A percentile compares a stretch with the other conserved stretches of the same genome.
phyloP scores from a whole-genome alignment of 2,888 invertebrate species.

The Craniophora ligustri region DNA sequence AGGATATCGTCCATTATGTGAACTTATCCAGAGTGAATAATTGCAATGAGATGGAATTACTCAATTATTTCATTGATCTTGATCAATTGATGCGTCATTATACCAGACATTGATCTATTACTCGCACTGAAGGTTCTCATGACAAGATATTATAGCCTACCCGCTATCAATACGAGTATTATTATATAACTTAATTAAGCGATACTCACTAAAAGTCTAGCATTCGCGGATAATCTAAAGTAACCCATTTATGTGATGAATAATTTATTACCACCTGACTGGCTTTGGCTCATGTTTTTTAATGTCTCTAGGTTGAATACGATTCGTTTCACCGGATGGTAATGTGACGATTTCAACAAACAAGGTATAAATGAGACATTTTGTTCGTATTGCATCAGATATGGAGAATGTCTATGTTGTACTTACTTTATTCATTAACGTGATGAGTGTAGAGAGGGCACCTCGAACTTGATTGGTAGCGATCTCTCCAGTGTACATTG shows the following conservation, averaged over 20 bases:
- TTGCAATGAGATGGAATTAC: slow-evolving; percentile 44
- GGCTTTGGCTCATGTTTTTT: slow-evolving; percentile 49
- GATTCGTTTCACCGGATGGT: slow-evolving; percentile 21
- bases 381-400: slow-evolving; percentile 8
- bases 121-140: slow-evolving; percentile 6
- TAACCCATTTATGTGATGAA: slow-evolving; percentile 45
- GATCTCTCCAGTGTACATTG: slow-evolving; percentile 90
- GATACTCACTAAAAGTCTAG: slow-evolving; percentile 6
- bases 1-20: slow-evolving; percentile 60
- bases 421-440: slow-evolving; percentile 88
- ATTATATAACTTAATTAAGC: slow-evolving; percentile 10
- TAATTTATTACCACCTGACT: slow-evolving; percentile 54
- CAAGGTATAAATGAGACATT: slow-evolving; percentile 1
- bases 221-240: slow-evolving; percentile 23
- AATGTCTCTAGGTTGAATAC: slow-evolving; percentile 45
- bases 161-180: slow-evolving; percentile 1
- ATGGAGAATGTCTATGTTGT: slow-evolving; percentile 18
- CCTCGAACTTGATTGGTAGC: slow-evolving; percentile 89
- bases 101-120: slow-evolving; percentile 33
- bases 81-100: slow-evolving; percentile 30
- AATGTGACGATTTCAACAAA: slow-evolving; percentile 10
- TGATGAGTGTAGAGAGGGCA: slow-evolving; percentile 89
- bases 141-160: slow-evolving; percentile 3
- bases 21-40: slow-evolving; percentile 55
- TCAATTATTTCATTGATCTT: slow-evolving; percentile 50